Conservation (phyloP, 2,888 invertebrate species). For the Lydus trimaculatus region DNA sequence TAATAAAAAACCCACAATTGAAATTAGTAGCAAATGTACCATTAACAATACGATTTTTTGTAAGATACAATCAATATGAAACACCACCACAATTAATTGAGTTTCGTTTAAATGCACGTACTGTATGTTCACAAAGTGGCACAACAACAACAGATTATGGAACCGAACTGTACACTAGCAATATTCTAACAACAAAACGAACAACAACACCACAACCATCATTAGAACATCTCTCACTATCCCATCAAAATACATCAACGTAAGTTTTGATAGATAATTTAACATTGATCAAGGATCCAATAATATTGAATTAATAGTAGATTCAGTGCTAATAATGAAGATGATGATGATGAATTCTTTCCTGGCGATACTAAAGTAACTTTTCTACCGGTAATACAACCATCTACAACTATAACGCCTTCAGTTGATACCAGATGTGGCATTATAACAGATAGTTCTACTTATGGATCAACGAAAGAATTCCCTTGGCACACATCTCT, state of each 20-base stretch:
- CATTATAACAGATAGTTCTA: conserved; percentile 50
- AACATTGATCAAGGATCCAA: too few relatives aligned
- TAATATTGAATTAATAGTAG: conserved; percentile 2
- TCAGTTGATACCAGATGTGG: conserved; percentile 46
- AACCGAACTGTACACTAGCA: conserved; percentile 45
- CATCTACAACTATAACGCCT: conserved; percentile 18
- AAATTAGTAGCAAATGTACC: conserved; percentile 65
- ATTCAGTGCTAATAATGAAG: background rate
- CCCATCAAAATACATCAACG: background rate
- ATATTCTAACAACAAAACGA: conserved; percentile 27
- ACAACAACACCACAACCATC: conserved; percentile 12
- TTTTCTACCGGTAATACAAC: background rate
- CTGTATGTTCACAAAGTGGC: conserved; percentile 62
- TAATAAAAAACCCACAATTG: conserved; percentile 67
- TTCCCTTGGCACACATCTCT: conserved; percentile 76
- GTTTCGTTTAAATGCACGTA: conserved; percentile 65
- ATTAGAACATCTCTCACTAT: conserved; percentile 10
- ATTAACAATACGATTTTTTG: conserved; percentile 66
- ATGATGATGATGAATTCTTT: conserved; percentile 51
- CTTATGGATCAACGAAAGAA: conserved; percentile 60
- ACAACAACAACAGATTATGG: conserved; percentile 53
- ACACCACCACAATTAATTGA: conserved; percentile 56
- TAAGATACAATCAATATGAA: conserved; percentile 65
- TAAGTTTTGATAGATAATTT: background rate
- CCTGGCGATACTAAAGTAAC: conserved; percentile 46